Conservation (phyloP, 2,113 vertebrate genomes). For the Melanostigma gelatinosum region DNA sequence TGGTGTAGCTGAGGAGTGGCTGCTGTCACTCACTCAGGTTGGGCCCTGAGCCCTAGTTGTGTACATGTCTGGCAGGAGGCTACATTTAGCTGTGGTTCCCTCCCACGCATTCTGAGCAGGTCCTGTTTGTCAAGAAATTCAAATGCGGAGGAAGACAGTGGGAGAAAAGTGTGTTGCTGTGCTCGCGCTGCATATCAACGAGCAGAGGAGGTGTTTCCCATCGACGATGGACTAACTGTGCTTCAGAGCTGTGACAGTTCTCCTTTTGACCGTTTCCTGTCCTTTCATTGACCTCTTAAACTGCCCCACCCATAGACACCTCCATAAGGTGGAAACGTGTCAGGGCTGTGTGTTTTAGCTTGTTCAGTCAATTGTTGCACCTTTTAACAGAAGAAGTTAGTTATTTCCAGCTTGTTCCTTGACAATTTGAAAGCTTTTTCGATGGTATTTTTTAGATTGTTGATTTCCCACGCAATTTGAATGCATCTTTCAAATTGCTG, state of each 20-base stretch:
- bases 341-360: neutral
- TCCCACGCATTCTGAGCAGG: slow-evolving; percentile 63
- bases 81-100: slow-evolving; percentile 65
- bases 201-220: neutral
- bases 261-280: neutral
- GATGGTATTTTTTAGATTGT: neutral
- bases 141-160: slow-evolving; percentile 22
- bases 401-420: neutral
- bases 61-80: slow-evolving; percentile 40
- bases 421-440: neutral
- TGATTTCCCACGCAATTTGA: neutral
- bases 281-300: neutral
- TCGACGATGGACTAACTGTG: neutral
- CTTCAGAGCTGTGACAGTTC: neutral
- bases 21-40: slow-evolving; percentile 33
- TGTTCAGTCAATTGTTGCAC: neutral
- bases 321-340: neutral
- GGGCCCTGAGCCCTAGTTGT: slow-evolving; percentile 23
- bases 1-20: slow-evolving; percentile 5
- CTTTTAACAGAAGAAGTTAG: neutral
- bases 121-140: slow-evolving; percentile 61
- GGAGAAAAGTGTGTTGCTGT: neutral
- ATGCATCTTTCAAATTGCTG: neutral
- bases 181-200: neutral
- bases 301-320: neutral